Evolutionary conservation across 2,797 vertebrate genomes (phyloP), one percentile per base, ranked within the genome.

Genomic region (Tolypeutes matacus): DNA sequence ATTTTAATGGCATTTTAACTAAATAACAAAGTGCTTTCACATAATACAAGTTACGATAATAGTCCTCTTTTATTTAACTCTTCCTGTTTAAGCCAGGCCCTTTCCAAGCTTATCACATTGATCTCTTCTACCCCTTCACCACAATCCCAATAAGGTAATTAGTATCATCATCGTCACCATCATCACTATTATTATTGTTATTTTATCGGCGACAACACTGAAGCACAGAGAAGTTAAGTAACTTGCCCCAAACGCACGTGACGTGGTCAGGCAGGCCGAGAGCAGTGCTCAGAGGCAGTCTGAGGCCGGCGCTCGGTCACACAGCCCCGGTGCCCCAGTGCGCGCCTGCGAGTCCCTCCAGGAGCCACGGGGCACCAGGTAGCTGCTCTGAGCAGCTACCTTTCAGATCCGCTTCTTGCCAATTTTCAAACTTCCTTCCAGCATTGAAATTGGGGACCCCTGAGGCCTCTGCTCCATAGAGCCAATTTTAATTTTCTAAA

Each of bases 281-380:
- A 29, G 58, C 25, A 13, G 7, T 31, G 29, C n/a, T 17, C 46
- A 3, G 9, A 82, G 42, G 77, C 23, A 11, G 1, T 34, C 2
- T 6, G 17, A 83, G 31, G 6, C 0, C 2, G 27, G 29, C 3
- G 10, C 3, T 0, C 0, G 6, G 2, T 6, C 31, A 1, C 4
- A 3, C 8, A 42, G 1, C 4, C 27, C 3, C 7, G 0, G 6
- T 5, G 13, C 8, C 14, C 2, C 0, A 1, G 36, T 23, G 8
- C n/a, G 1, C 27, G 2, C 4, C 1, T 0, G 3, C 0, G 3
- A 3, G 0, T 10, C 7, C 62, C 29, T 36, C 31, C 23, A 2
- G 10, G 72, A 29, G 20, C 11, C 13, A 2, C 53, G 15, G 39
- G 39, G 39, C 15, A 56, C 15, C 17, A 20, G 18, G 15, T 17